Conservation (phyloP, 2,888 invertebrate genomes). For the Agrochola lychnidis region DNA sequence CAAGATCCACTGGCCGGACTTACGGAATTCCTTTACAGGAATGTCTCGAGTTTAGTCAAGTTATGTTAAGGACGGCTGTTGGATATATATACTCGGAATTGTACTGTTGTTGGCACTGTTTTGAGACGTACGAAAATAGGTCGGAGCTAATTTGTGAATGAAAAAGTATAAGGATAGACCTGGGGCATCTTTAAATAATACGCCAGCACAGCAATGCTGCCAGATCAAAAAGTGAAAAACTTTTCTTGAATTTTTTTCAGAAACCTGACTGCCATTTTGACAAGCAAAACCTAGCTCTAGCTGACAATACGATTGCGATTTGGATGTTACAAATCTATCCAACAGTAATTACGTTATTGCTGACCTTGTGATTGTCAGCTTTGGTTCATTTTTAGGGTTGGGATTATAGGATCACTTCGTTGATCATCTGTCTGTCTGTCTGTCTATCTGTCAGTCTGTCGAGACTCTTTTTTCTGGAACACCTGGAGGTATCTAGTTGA, state of each 20-base stretch:
- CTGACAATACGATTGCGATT: no score
- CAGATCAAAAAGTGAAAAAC: background rate
- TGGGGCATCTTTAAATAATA: background rate
- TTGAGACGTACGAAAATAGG: constrained; percentile 16
- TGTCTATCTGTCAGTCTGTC: no score
- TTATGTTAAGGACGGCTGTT: constrained; percentile 45
- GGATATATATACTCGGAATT: constrained; percentile 31
- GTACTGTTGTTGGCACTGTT: constrained; percentile 16
- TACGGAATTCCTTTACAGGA: constrained; percentile 58
- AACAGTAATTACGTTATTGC: background rate
- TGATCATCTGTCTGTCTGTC: no score
- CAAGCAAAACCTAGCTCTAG: no score
- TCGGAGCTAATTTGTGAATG: background rate
- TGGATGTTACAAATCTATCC: background rate
- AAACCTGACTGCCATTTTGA: no score
- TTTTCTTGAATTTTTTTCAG: background rate
- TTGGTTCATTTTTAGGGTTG: no score
- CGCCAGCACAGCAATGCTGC: no score
- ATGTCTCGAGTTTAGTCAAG: constrained; percentile 38
- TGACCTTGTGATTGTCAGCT: no score
- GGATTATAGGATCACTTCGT: background rate
- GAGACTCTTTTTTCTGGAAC: no score
- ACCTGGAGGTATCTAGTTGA: no score
- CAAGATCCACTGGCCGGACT: constrained; percentile 47
- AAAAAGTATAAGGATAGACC: background rate